A percentile compares a stretch with the other conserved stretches of the same genome.
These are phyloP conservation scores for Venusia cambrica DNA, from an alignment of 2,888 invertebrate species.

Conservation along the genomic window DNA sequence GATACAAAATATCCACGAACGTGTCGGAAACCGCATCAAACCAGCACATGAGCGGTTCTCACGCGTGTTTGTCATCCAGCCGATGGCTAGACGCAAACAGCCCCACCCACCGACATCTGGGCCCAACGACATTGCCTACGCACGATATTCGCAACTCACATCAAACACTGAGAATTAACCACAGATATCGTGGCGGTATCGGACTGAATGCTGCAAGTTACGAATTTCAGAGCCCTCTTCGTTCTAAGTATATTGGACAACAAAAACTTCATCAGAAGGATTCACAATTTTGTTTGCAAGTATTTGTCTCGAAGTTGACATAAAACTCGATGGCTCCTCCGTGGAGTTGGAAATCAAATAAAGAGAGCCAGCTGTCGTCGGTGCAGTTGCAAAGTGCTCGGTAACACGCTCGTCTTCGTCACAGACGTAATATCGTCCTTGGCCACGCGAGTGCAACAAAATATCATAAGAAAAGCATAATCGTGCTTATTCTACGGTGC, in stretches of 20 bases:
- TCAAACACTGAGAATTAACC: constrained; percentile 50
- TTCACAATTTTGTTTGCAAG: constrained; percentile 34
- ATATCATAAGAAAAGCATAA: constrained; percentile 38
- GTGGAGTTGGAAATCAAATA: constrained; percentile 69
- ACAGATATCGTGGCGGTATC: constrained; percentile 31
- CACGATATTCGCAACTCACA: constrained; percentile 52
- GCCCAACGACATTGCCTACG: constrained; percentile 60
- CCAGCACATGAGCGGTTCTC: constrained; percentile 54
- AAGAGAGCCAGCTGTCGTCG: constrained; percentile 63
- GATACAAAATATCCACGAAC: constrained; percentile 47
- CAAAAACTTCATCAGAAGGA: constrained; percentile 44
- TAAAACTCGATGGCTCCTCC: constrained; percentile 56
- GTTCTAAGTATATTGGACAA: constrained; percentile 24
- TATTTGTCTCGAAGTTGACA: constrained; percentile 43
- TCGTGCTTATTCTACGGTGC: constrained; percentile 28
- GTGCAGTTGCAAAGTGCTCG: constrained; percentile 56
- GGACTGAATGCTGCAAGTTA: constrained; percentile 3
- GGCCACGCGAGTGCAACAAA: constrained; percentile 42
- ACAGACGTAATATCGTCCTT: constrained; percentile 51
- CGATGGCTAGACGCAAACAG: constrained; percentile 51
- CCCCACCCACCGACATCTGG: constrained; percentile 52
- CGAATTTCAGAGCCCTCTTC: neutral
- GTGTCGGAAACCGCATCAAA: constrained; percentile 28
- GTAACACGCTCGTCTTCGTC: constrained; percentile 57
- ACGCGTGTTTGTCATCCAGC: constrained; percentile 57